Conservation (phyloP, 2,888 invertebrate species). For the Dermolepida albohirtum region DNA sequence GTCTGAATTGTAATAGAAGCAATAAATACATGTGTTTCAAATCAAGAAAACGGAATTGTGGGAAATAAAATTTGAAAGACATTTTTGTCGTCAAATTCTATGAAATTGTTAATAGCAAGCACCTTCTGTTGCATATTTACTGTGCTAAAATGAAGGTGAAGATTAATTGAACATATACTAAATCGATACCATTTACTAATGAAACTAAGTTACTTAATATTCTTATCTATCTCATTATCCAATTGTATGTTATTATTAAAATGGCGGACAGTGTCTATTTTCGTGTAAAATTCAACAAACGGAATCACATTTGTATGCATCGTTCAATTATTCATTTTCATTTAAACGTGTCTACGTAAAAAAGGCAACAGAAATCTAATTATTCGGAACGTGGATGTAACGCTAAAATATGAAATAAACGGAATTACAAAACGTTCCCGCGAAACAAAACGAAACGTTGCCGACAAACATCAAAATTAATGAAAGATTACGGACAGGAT, state of each 20-base stretch:
- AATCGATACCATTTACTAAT: not conserved
- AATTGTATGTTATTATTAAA: not conserved
- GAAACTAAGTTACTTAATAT: too few relatives aligned
- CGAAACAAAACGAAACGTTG: not conserved
- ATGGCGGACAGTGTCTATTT: not conserved
- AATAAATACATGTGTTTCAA: too few relatives aligned
- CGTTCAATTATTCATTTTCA: slow-evolving; percentile 24
- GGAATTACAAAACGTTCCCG: not conserved
- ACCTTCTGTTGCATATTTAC: too few relatives aligned
- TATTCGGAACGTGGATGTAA: slow-evolving; percentile 12
- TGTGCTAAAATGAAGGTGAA: too few relatives aligned
- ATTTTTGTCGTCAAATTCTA: too few relatives aligned
- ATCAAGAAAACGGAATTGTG: too few relatives aligned
- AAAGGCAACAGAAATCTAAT: slow-evolving; percentile 18
- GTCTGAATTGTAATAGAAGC: too few relatives aligned
- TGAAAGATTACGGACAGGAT: slow-evolving; percentile 20
- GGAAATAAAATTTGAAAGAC: too few relatives aligned
- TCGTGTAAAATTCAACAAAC: slow-evolving; percentile 27
- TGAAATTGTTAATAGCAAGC: too few relatives aligned
- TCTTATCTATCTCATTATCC: too few relatives aligned
- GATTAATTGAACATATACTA: too few relatives aligned
- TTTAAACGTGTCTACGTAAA: slow-evolving; percentile 1
- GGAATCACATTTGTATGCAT: slow-evolving; percentile 6
- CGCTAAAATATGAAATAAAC: slow-evolving; percentile 13
- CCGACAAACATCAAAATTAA: slow-evolving; percentile 12